Evolutionary conservation across 2,113 vertebrate genomes (phyloP), one percentile per base, ranked within the genome.

Genomic region (Myotis yumanensis): DNA sequence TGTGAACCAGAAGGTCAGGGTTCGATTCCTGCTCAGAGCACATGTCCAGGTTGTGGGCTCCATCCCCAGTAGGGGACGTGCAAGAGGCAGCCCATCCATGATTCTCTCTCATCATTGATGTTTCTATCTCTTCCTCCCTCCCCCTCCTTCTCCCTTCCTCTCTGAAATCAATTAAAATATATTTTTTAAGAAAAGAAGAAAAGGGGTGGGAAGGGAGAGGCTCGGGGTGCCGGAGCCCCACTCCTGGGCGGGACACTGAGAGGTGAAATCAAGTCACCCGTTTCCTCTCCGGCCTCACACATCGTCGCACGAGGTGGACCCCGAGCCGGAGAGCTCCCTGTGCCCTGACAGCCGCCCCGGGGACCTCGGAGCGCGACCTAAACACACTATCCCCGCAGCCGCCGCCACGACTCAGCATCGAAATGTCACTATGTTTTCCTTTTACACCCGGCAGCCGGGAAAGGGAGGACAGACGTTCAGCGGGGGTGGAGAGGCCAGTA

Each of bases 261-360:
- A 43, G 54, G 88, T 23, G 11, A 87, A 82, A 35, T 52, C 62
- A 3, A 62, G 62, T 1, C 23, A 46, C 59, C 16, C 12, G n/a
- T 77, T 51, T 57, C 32, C 66, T 32, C 69, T 25, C 48, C 23
- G n/a, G 59, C 2, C 20, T 32, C 84, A 54, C 25, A 11, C 68
- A 12, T 11, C 48, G 37, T 17, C n/a, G 25, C 35, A 40, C 48
- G 14, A 66, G 75, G 51, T 86, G 46, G 82, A 91, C 90, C 87
- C 66, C 52, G 30, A 92, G 88, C 73, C 11, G 17, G 62, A 82
- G 7, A 23, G 48, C 48, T 84, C n/a, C 40, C 11, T 57, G 66
- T 94, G 37, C 48, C 93, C 91, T 77, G 54, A 90, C 90, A 96
- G 81, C 22, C 91, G 18, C 43, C 54, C 90, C 94, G 68, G 57